These are phyloP conservation scores for Mus spicilegus DNA, from an alignment of 2,113 vertebrate genomes.

Conservation along the genomic window DNA sequence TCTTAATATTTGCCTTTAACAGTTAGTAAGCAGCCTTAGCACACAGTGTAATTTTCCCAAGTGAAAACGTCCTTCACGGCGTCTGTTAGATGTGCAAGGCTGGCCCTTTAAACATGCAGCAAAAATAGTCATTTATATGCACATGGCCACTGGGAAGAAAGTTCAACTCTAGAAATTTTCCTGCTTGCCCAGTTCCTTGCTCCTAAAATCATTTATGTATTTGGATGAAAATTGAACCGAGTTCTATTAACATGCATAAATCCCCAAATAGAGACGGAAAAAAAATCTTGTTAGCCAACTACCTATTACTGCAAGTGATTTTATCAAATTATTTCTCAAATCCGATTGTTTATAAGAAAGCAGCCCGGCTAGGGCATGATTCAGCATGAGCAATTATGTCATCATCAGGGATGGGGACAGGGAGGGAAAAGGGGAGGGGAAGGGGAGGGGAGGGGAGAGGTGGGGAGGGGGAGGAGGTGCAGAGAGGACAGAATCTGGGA, in stretches of 20 bases:
- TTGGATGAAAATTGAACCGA: conserved; percentile 38
- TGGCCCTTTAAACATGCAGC: not conserved
- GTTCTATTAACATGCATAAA: conserved; percentile 66
- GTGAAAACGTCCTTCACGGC: not conserved
- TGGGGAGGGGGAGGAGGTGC: too few species aligned
- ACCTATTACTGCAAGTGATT: conserved; percentile 15
- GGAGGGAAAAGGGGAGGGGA: not conserved
- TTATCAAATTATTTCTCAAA: conserved; percentile 56
- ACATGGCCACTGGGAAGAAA: not conserved
- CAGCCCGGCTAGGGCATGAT: not conserved
- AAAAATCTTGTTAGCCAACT: conserved; percentile 41
- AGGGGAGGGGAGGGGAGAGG: fast-evolving
- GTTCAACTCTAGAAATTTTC: conserved; percentile 21
- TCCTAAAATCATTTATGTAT: conserved; percentile 43
- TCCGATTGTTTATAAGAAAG: not conserved
- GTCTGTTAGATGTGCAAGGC: conserved; percentile 16
- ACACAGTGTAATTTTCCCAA: conserved; percentile 37
- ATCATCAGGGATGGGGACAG: not conserved
- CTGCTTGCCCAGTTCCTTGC: conserved; percentile 47
- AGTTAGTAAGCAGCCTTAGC: conserved; percentile 5
- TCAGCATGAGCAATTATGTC: not conserved
- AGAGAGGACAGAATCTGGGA: too few species aligned
- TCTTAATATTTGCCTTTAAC: conserved; percentile 9
- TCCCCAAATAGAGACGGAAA: conserved; percentile 1
- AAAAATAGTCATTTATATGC: conserved; percentile 1